Evolutionary conservation across 1,140 invertebrate genomes (phyloP).

Genomic region (Harpegnathos saltator): DNA sequence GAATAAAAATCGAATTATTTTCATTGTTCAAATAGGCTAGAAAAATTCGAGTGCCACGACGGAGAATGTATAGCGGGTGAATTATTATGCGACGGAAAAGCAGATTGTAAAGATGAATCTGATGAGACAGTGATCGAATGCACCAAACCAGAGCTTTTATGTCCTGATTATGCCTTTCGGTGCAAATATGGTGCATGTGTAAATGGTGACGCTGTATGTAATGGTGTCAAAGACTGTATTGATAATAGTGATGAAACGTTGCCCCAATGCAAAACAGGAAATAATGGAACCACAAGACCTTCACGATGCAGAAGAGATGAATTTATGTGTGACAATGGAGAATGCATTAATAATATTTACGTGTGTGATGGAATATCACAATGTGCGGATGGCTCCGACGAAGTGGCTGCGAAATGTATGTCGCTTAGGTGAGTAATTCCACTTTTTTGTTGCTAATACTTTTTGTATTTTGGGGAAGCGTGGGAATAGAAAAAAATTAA

Average conservation of each 20-base stretch:
- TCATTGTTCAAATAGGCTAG: constrained; percentile 50
- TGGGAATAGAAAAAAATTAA: not conserved
- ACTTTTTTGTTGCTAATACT: too few species aligned
- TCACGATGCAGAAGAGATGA: constrained; percentile 64
- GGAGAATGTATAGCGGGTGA: constrained; percentile 80
- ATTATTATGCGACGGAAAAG: constrained; percentile 86
- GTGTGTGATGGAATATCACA: constrained; percentile 87
- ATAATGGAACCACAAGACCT: not conserved
- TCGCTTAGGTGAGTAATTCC: constrained; percentile 72
- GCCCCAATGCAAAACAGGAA: constrained; percentile 54
- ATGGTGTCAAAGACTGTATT: constrained; percentile 88
- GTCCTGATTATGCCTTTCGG: constrained; percentile 85
- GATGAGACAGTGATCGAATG: constrained; percentile 88
- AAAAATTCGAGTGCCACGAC: constrained; percentile 78
- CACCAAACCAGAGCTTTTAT: constrained; percentile 79
- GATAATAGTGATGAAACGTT: constrained; percentile 90
- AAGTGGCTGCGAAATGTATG: constrained; percentile 85
- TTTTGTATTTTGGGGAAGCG: too few species aligned
- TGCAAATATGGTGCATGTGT: constrained; percentile 89
- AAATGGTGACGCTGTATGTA: constrained; percentile 85
- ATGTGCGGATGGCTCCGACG: constrained; percentile 87
- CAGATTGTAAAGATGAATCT: constrained; percentile 86
- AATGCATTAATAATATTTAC: constrained; percentile 76
- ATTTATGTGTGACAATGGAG: constrained; percentile 79
- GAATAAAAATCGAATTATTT: constrained; percentile 26